Percentiles rank a stretch among this genome's conserved stretches.
These are phyloP conservation scores for Acromyrmex charruanus DNA, from an alignment of 1,140 invertebrate genomes.

Conservation along the genomic window DNA sequence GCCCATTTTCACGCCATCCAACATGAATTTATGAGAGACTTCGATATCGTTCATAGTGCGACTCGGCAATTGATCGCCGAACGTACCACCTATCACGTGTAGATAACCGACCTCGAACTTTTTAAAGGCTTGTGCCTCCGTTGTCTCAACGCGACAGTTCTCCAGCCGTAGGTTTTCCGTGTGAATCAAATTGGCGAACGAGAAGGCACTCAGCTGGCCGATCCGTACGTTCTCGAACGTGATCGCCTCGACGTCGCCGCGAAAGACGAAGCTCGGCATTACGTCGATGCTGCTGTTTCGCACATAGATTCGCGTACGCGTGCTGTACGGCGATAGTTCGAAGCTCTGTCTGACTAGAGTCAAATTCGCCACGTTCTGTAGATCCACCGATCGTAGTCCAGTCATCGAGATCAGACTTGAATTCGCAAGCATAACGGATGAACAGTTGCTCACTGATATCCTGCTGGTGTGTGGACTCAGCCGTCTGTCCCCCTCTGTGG, in stretches of 20 bases:
- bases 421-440: constrained; percentile 86
- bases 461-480: constrained; percentile 86
- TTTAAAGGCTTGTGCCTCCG: constrained; percentile 92
- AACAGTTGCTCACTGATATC: constrained; percentile 87
- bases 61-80: constrained; percentile 88
- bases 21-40: constrained; percentile 88
- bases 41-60: constrained; percentile 91
- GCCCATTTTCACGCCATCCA: constrained; percentile 85
- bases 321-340: constrained; percentile 78
- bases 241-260: constrained; percentile 90
- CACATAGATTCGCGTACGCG: constrained; percentile 80
- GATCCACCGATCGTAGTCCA: constrained; percentile 85
- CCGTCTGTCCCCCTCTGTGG: constrained; percentile 87
- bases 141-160: constrained; percentile 87
- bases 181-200: constrained; percentile 90
- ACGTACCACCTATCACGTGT: constrained; percentile 87
- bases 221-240: constrained; percentile 89
- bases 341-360: constrained; percentile 83
- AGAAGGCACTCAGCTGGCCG: constrained; percentile 89
- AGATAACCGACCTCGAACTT: constrained; percentile 91
- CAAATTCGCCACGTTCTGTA: constrained; percentile 86
- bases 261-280: constrained; percentile 90
- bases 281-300: constrained; percentile 86
- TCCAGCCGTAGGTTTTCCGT: constrained; percentile 83
- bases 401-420: constrained; percentile 85